Base-by-base conservation (phyloP, 2,797 vertebrate species). In the Centropyge bicolor region DNA sequence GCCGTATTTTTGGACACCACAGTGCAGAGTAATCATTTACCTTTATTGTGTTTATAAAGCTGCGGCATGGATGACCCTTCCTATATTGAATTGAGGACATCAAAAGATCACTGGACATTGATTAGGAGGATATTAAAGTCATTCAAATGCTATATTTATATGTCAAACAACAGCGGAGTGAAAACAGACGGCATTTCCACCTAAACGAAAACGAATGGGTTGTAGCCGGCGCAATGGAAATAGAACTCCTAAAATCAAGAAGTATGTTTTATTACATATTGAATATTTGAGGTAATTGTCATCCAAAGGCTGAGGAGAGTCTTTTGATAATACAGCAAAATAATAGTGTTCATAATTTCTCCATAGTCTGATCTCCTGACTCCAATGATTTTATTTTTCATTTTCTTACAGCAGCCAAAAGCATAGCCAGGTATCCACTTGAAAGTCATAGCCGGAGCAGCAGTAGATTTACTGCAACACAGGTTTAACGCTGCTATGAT, bases 41-140 rank as follows among this genome's bases (percentile, higher is more conserved):
- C 93, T 95, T 96, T 96, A 97, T 95, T 96, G 94, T 96, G 96
- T 96, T 97, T 96, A 97, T 97, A 96, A 97, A 97, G 95, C 95
- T 96, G 94, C 66, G 27, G 95, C 94, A 95, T 88, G 92, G 81
- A 74, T 96, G 95, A 95, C 95, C 96, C 96, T 96, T 96, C 95
- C 95, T 95, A 96, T 98, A 97, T 98, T 97, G 96, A 97, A 96
- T 96, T 95, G 96, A 94, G 95, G 92, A 96, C 96, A 95, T 97
- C 97, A 97, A 99, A 98, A 98, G 98, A 99, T 95, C 97, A 97
- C 95, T 94, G 96, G 96, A 94, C 98, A 99, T 99, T 98, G 98
- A 99, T 99, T 97, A 97, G 94, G 91, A 95, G 94, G 96, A 97
- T 98, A 98, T 98, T 98, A 98, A 98, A 98, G 96, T 97, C 97